phyloP scores from a whole-genome alignment of 1,140 invertebrate species.

The Asbolus verrucosus region DNA sequence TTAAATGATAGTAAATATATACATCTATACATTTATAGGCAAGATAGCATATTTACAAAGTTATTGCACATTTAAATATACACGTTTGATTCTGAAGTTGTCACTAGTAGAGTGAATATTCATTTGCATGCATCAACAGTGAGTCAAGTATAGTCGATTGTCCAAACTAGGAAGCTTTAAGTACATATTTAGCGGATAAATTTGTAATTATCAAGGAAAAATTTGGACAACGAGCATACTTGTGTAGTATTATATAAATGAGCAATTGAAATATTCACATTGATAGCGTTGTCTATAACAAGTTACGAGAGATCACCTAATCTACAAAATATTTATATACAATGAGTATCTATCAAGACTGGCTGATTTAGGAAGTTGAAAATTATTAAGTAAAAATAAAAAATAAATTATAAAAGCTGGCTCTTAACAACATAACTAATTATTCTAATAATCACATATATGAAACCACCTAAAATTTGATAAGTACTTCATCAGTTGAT shows the following conservation, averaged over 20 bases:
- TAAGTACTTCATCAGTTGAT: constrained; percentile 57
- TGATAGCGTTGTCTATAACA: constrained; percentile 56
- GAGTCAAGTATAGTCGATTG: constrained; percentile 31
- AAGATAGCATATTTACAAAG: constrained; percentile 62
- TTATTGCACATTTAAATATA: constrained; percentile 66
- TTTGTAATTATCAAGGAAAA: constrained; percentile 25
- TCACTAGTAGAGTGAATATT: constrained; percentile 44
- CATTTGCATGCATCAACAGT: constrained; percentile 45
- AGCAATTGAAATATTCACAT: constrained; percentile 59
- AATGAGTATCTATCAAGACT: constrained; percentile 63
- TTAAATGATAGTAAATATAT: constrained; percentile 53
- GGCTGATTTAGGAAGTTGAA: constrained; percentile 53
- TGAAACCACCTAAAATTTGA: constrained; percentile 53
- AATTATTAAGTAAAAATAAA: constrained; percentile 53
- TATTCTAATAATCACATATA: constrained; percentile 60
- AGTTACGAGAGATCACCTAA: constrained; percentile 59
- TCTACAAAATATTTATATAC: constrained; percentile 56
- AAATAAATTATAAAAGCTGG: constrained; percentile 54
- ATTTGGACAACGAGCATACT: constrained; percentile 30
- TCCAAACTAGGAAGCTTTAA: constrained; percentile 35
- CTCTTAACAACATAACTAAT: constrained; percentile 46
- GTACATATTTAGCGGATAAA: constrained; percentile 4
- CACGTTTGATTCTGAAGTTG: constrained; percentile 49
- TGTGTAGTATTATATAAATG: constrained; percentile 55
- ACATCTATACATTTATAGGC: constrained; percentile 65